These are phyloP conservation scores for Argyrosomus japonicus DNA, from an alignment of 2,113 vertebrate genomes.

Conservation along the genomic window DNA sequence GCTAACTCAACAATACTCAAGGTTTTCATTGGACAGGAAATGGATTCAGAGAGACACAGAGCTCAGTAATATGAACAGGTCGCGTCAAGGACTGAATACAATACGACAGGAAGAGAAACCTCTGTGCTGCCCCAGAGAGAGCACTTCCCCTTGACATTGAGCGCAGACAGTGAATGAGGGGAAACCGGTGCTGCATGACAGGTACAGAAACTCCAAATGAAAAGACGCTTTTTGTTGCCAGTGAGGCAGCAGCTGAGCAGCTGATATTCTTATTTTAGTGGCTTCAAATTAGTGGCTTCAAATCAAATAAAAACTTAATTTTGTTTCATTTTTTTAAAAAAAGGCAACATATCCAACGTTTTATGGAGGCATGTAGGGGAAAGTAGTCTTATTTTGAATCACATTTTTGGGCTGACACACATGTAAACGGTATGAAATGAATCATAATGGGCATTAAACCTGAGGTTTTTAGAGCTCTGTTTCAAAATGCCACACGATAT, in stretches of 20 bases:
- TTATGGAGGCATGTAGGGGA: too few relatives aligned
- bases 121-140: slow-evolving; percentile 21
- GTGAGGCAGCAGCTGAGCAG: background rate
- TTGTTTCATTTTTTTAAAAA: background rate
- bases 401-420: background rate
- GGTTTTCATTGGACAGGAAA: slow-evolving; percentile 59
- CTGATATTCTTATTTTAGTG: background rate
- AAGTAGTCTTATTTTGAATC: background rate
- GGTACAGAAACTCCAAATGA: background rate
- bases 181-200: slow-evolving; percentile 12
- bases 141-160: slow-evolving; percentile 61
- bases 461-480: background rate
- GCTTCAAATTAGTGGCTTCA: background rate
- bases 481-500: background rate
- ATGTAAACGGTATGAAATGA: background rate
- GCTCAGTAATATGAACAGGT: slow-evolving; percentile 50
- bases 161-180: slow-evolving; percentile 23
- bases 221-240: background rate
- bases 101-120: slow-evolving; percentile 67
- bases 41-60: slow-evolving; percentile 33
- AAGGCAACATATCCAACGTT: background rate
- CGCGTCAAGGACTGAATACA: slow-evolving; percentile 67
- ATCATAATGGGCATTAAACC: background rate
- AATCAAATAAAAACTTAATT: background rate
- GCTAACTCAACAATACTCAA: slow-evolving; percentile 67